Base-by-base conservation (phyloP, 2,797 vertebrate species). In the Melanotaenia maccullochi region DNA sequence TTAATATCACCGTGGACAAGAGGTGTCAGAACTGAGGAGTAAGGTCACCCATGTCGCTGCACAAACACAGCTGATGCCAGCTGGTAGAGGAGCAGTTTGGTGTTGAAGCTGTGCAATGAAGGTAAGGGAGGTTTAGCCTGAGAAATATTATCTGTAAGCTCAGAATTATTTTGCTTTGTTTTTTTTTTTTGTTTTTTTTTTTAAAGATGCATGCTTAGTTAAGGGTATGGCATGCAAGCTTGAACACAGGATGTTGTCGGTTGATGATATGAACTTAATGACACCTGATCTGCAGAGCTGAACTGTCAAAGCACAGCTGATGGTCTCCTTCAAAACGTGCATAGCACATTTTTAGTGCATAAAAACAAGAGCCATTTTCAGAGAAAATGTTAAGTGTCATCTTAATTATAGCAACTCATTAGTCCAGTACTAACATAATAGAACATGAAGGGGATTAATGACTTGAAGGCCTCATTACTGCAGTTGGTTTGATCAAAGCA, bases 391-490 rank as follows among this genome's bases (percentile, higher is more conserved):
- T 28, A 58, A 79, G 65, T 67, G 73, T 84, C 67, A 79, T 84
- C 65, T 71, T 77, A 83, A 85, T 86, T 77, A 68, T 74, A 65
- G 68, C 73, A 79, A 88, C 80, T 81, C 81, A 85, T 85, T 79
- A 77, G 32, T 25, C 42, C 68, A 61, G 61, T 65, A 33, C 62
- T 80, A 73, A 70, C 65, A 28, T 85, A 88, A 88, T 83, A 87
- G 77, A 87, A 81, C 82, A 80, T 79, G 73, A 77, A 88, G 78
- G 32, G 84, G 83, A 90, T 88, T 87, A 90, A 89, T 85, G 82
- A 89, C 84, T 88, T 59, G 71, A 82, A 84, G 83, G 66, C 74
- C 85, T 90, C 80, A 87, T 91, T 87, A 90, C 66, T 74, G 79
- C 82, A 75, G 82, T 75, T 82, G 81, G 69, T 72, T 74, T 65